Base-by-base conservation (phyloP, 2,797 vertebrate species). In the Erethizon dorsatum region DNA sequence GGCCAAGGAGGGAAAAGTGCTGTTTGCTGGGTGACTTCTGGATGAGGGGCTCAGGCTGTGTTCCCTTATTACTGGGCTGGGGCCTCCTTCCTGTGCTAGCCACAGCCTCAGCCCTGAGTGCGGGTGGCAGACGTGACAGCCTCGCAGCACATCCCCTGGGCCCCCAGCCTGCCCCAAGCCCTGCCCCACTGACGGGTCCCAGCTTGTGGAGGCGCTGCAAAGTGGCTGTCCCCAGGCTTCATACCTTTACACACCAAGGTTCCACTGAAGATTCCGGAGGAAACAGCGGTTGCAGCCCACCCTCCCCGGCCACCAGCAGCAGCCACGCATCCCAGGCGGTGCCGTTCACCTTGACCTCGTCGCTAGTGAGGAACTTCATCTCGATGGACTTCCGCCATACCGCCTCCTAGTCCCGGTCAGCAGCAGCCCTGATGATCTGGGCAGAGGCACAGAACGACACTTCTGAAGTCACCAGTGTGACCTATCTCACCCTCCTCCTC, bases 331-430 rank as follows among this genome's bases (percentile, higher is more conserved):
- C 11, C 52, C 52, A 54, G 52, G 52, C 11, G 11, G 11, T 1
- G 52, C 13, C 15, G 54, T 97, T 95, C 98, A 99, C 99, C 99
- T 99, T 99, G 83, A 99, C 99, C 98, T 99, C 99, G 5, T 99
- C 99, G 41, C 99, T 99, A 0, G 99, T 99, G 95, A 99, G 99
- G 97, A 99, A 99, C 96, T 99, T 99, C 99, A 99, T 99, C 24
- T 99, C 99, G 52, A 99, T 98, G 13, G 99, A 99, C 83, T 99
- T 99, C 97, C 98, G 99, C 97, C 99, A 93, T 56, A 99, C 99
- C 28, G 97, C 98, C 45, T 99, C 99, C 97, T 99, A 97, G 98
- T 99, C 95, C 83, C 99, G 99, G n/a, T 99, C 98, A 0, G 99
- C 98, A 69, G 99, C 99, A 57, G 99, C 99, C 89, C 98, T 99